Percentiles rank a stretch among this genome's conserved stretches.
These are phyloP conservation scores for Takifugu bimaculatus DNA, from an alignment of 2,113 vertebrate species.

Conservation along the genomic window DNA sequence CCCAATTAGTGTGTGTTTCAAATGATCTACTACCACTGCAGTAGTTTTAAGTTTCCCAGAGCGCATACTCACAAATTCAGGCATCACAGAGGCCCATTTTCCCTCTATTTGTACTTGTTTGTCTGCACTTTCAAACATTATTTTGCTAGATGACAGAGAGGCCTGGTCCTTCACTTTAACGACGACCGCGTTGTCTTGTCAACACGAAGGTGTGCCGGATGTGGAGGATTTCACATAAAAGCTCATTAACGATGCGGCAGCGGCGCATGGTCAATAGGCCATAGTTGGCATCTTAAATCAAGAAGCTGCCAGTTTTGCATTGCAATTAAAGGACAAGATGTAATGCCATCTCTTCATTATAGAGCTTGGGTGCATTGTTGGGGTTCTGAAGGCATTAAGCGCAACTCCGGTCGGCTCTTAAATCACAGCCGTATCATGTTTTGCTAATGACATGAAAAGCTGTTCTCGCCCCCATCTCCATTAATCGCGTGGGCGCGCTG, in stretches of 20 bases:
- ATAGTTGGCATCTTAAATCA: conserved; percentile 36
- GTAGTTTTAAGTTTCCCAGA: conserved; percentile 14
- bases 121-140: conserved; percentile 15
- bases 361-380: conserved; percentile 29
- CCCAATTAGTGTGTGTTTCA: conserved; percentile 42
- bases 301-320: conserved; percentile 12
- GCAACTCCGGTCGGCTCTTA: conserved; percentile 43
- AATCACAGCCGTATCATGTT: conserved; percentile 63
- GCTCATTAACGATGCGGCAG: conserved; percentile 20
- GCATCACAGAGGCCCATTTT: conserved; percentile 15
- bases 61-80: conserved; percentile 30
- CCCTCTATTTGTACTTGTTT: conserved; percentile 19
- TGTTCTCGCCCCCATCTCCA: conserved; percentile 46
- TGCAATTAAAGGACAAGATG: conserved; percentile 26
- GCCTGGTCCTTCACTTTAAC: conserved; percentile 2
- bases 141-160: conserved; percentile 5
- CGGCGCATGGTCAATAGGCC: conserved; percentile 9
- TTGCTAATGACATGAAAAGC: conserved; percentile 64
- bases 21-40: conserved; percentile 36
- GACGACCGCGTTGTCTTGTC: conserved; percentile 12
- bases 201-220: neutral
- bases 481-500: conserved; percentile 60
- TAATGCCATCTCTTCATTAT: conserved; percentile 39
- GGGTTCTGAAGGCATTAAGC: conserved; percentile 38
- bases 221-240: neutral